Percentiles rank a stretch among this genome's conserved stretches.
Conservation (phyloP, 2,113 vertebrate species). For the Lepidiolamprologus cunningtoni region DNA sequence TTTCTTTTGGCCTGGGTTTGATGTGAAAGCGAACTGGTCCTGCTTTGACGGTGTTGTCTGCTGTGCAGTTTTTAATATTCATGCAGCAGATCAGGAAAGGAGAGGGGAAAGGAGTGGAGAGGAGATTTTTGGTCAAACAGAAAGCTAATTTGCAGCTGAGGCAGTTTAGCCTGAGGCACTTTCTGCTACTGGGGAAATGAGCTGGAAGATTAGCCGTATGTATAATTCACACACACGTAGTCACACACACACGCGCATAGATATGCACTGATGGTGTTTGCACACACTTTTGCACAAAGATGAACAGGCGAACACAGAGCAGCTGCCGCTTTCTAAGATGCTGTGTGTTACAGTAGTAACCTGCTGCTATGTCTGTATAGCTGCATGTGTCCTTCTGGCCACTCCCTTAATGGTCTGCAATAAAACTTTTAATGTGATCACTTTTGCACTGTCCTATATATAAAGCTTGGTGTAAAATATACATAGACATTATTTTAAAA, state of each 20-base stretch:
- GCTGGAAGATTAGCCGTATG: constrained; percentile 64
- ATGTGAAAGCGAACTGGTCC: constrained; percentile 46
- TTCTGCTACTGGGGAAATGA: constrained; percentile 64
- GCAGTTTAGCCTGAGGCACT: constrained; percentile 64
- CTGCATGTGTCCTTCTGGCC: background rate
- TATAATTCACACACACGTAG: constrained; percentile 63
- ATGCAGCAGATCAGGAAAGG: constrained; percentile 49
- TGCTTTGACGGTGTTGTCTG: constrained; percentile 60
- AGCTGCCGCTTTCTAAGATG: constrained; percentile 3
- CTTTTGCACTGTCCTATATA: background rate
- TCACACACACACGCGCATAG: constrained; percentile 4
- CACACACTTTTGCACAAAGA: constrained; percentile 4
- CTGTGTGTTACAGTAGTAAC: constrained; percentile 7
- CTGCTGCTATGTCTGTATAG: background rate
- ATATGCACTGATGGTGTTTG: constrained; percentile 5
- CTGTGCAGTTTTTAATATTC: constrained; percentile 64
- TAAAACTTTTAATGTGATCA: background rate
- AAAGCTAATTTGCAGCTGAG: constrained; percentile 66
- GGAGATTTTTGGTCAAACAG: constrained; percentile 69
- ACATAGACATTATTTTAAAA: background rate
- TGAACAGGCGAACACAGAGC: background rate
- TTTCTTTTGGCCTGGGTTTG: constrained; percentile 48
- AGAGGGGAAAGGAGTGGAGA: constrained; percentile 34
- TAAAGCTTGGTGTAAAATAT: background rate
- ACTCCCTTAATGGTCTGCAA: background rate